Conservation (phyloP, 2,113 vertebrate species). For the Pao palembangensis region DNA sequence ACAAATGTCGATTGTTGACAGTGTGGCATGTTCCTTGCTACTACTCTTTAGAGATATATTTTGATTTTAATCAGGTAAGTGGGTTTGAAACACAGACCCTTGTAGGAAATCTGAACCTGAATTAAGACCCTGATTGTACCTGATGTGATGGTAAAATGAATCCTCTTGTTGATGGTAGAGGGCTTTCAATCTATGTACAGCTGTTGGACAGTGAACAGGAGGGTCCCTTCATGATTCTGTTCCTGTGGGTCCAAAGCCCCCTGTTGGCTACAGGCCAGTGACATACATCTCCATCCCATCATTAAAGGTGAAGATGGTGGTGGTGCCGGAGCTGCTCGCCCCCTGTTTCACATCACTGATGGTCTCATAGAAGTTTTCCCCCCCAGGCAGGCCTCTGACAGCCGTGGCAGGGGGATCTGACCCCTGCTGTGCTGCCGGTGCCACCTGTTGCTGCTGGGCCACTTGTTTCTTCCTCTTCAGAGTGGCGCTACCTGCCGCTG, state of each 20-base stretch:
- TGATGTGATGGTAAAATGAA: conserved; percentile 63
- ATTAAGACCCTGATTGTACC: conserved; percentile 72
- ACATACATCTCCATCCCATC: conserved; percentile 83
- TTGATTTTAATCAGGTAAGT: conserved; percentile 63
- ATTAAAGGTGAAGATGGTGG: conserved; percentile 80
- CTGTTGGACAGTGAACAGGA: conserved; percentile 31
- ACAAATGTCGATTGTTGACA: no score
- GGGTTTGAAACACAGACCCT: conserved; percentile 64
- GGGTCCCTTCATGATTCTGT: conserved; percentile 38
- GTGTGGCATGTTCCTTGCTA: conserved; percentile 9
- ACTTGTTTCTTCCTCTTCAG: conserved; percentile 70
- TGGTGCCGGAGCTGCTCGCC: conserved; percentile 69
- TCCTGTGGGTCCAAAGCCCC: conserved; percentile 24
- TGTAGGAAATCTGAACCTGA: conserved; percentile 57
- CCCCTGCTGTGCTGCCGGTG: conserved; percentile 43
- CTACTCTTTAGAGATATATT: conserved; percentile 35
- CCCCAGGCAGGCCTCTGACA: conserved; percentile 58
- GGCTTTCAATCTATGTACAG: conserved; percentile 57
- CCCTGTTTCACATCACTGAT: conserved; percentile 76
- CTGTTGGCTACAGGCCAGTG: conserved; percentile 72
- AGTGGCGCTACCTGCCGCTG: conserved; percentile 55
- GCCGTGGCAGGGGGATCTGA: conserved; percentile 52
- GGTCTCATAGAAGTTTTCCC: conserved; percentile 78
- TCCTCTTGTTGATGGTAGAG: conserved; percentile 47
- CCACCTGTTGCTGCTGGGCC: conserved; percentile 36